A percentile compares a stretch with the other conserved stretches of the same genome.
Evolutionary conservation across 2,888 invertebrate genomes (phyloP).

Genomic region (Allolobophora icterica): DNA sequence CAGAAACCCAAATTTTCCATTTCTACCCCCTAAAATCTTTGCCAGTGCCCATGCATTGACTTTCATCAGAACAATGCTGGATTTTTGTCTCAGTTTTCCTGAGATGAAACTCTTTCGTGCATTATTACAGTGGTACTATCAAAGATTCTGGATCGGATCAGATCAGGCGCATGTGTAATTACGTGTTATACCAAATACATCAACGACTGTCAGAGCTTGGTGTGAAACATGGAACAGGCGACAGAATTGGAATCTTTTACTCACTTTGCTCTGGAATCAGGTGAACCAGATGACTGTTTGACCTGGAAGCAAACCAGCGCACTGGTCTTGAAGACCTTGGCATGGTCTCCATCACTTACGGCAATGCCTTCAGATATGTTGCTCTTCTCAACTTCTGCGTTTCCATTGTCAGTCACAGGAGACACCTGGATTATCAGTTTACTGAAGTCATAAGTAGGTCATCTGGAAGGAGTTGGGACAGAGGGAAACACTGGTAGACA

Average conservation of each 20-base stretch:
- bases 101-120: too few relatives aligned
- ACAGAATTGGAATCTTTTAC: not conserved
- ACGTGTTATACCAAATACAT: too few relatives aligned
- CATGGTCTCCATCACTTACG: not conserved
- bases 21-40: too few relatives aligned
- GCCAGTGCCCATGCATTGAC: too few relatives aligned
- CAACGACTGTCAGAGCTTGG: too few relatives aligned
- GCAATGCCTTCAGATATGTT: not conserved
- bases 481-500: too few relatives aligned
- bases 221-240: too few relatives aligned
- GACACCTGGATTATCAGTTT: not conserved
- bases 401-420: not conserved
- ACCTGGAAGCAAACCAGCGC: not conserved
- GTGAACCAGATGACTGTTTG: not conserved
- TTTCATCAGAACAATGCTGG: too few relatives aligned
- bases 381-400: not conserved
- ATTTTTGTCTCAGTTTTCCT: too few relatives aligned
- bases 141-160: not conserved
- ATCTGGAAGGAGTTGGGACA: too few relatives aligned
- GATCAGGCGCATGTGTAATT: not conserved
- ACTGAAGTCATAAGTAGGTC: too few relatives aligned
- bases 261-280: slow-evolving; percentile 10
- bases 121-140: not conserved
- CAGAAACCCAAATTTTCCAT: too few relatives aligned
- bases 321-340: not conserved